Conservation (phyloP, 2,888 invertebrate genomes). For the Agrochola lota region DNA sequence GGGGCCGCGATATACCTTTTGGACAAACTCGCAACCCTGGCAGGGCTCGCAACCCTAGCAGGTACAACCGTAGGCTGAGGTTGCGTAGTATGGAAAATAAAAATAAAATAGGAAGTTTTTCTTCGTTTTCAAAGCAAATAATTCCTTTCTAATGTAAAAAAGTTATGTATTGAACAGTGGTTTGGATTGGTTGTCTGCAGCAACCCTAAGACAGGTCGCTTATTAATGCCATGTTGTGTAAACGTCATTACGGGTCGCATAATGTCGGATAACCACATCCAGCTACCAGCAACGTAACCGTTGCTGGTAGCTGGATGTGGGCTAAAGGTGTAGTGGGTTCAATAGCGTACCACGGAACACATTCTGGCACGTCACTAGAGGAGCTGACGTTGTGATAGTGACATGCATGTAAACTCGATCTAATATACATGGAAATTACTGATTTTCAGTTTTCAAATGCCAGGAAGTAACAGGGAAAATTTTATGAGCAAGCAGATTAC, state of each 20-base stretch:
- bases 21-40: too few species aligned
- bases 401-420: neutral
- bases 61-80: too few species aligned
- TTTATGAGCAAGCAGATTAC: neutral
- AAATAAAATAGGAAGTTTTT: neutral
- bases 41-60: too few species aligned
- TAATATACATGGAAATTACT: neutral
- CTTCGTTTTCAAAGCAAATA: neutral
- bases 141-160: neutral
- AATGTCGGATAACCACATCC: constrained; percentile 43
- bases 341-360: neutral
- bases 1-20: too few species aligned
- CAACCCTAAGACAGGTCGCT: constrained; percentile 2
- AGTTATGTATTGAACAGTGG: neutral
- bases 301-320: constrained; percentile 6
- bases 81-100: neutral
- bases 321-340: constrained; percentile 35
- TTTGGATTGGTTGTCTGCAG: neutral
- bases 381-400: neutral
- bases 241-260: constrained; percentile 19
- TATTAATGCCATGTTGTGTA: constrained; percentile 27
- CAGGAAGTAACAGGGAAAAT: neutral
- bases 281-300: too few species aligned
- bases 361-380: neutral
- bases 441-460: neutral